These are phyloP conservation scores for Pristionchus exspectatus DNA, from an alignment of 2,888 invertebrate genomes.

Conservation along the genomic window DNA sequence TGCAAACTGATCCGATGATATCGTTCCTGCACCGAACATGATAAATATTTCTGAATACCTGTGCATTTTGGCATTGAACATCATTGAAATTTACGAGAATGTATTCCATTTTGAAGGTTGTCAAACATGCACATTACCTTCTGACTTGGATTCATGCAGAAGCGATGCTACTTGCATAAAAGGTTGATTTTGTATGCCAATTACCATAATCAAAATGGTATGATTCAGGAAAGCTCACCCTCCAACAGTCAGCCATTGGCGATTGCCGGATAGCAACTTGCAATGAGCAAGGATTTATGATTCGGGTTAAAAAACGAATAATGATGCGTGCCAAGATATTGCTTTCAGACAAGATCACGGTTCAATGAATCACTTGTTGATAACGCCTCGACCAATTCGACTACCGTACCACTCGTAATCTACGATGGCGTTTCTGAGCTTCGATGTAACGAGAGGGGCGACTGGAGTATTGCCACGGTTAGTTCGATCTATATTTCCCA, in stretches of 20 bases:
- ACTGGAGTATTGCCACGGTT: slow-evolving; percentile 7
- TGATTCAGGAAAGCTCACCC: not conserved
- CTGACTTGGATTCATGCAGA: not conserved
- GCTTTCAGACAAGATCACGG: not conserved
- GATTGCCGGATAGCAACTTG: not conserved
- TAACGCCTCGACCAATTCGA: not conserved
- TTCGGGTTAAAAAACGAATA: not conserved
- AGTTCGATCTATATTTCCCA: not conserved
- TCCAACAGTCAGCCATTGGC: not conserved
- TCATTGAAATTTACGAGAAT: not conserved
- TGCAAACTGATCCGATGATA: not conserved
- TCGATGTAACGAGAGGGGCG: not conserved
- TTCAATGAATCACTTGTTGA: not conserved
- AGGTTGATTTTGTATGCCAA: not conserved
- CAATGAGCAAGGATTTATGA: slow-evolving; percentile 30
- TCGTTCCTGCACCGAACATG: not conserved
- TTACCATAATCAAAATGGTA: too few relatives aligned
- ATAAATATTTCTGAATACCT: not conserved
- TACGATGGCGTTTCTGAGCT: not conserved
- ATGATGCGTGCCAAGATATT: too few relatives aligned
- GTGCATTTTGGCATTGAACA: not conserved
- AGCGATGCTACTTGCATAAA: not conserved
- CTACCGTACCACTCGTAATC: not conserved
- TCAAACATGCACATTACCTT: not conserved
- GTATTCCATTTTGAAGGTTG: not conserved